Evolutionary conservation across 1,140 invertebrate species (phyloP), one percentile per base, ranked within the genome.

Genomic region (Tribolium madens): DNA sequence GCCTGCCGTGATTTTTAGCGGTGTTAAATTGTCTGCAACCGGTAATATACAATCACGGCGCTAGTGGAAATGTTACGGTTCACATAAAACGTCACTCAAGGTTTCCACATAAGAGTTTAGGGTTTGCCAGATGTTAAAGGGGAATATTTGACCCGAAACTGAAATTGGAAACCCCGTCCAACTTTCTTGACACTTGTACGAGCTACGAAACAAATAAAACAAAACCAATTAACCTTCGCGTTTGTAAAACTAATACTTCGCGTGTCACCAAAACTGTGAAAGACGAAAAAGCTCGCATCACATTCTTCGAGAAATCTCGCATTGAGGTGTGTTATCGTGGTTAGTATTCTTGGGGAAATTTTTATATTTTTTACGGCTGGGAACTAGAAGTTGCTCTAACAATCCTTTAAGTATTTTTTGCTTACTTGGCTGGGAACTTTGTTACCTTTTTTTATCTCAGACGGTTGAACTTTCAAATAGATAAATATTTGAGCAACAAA

Each of bases 21-120:
- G 75, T 76, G 64, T 71, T 76, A 76, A 76, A 76, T 76, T 76
- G 75, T 76, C 75, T 69, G 75, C 75, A 76, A 76, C 75, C 64
- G 75, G 75, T 64, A 76, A 76, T 76, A 76, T 76, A 76, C 75
- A 76, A 76, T 76, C 75, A 76, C 75, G 68, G 46, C 18, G 75
- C 75, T 64, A 68, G 47, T 70, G 75, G 52, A 76, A 60, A 64
- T 71, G 75, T 76, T 76, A 52, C 26, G 73, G 73, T 64, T 60
- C 73, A 53, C 50, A 64, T 75, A 68, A 75, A 75, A 75, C 73
- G 73, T 75, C 73, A 75, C 73, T 75, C 53, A 75, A 75, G 64
- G 73, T 60, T 75, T 64, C 53, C 46, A 68, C 73, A 64, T 75
- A 75, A 75, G 73, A 75, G 57, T 75, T 75, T 73, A 73, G 72